Evolutionary conservation across 1,140 invertebrate genomes (phyloP), one percentile per base, ranked within the genome.

Genomic region (Drosophila persimilis): DNA sequence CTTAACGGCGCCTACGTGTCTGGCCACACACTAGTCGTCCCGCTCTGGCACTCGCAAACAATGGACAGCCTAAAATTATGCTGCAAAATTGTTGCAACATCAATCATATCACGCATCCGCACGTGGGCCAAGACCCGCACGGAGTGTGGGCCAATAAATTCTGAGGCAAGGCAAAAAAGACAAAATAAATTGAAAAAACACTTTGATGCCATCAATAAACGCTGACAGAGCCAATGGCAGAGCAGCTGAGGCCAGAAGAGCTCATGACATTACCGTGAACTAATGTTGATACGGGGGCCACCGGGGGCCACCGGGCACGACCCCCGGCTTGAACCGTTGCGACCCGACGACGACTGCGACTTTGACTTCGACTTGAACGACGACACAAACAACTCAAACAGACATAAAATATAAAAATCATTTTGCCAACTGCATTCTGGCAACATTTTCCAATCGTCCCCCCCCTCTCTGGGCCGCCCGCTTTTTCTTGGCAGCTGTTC

Each of bases 171-270:
- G 20, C 15, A 77, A 57, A 48, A 17, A 47, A 79, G 79, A 85
- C 80, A 84, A 86, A 86, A 86, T 86, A 86, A 86, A 86, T 86
- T 88, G 81, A 86, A 86, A 86, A 86, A 86, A 83, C 81, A 88
- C 85, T 88, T 86, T 83, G 81, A 81, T 65, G 83, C 78, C 83
- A 86, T 88, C 81, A 86, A 86, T 86, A 86, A 86, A 80, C 81
- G 81, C 83, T 88, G 83, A 88, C 81, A 88, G 72, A 86, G 81
- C 72, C 77, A 72, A 64, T 59, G 62, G 77, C 64, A 58, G 52
- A 20, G 79, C 44, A 86, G 81, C 83, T 86, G 81, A 88, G 84
- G 70, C 81, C 79, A 83, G 56, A 64, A 77, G 78, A 86, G 81
- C 83, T 86, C 83, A 88, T 62, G 83, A 83, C 83, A 86, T 86